Base-by-base conservation (phyloP, 2,113 vertebrate genomes). In the Etia nguti region DNA sequence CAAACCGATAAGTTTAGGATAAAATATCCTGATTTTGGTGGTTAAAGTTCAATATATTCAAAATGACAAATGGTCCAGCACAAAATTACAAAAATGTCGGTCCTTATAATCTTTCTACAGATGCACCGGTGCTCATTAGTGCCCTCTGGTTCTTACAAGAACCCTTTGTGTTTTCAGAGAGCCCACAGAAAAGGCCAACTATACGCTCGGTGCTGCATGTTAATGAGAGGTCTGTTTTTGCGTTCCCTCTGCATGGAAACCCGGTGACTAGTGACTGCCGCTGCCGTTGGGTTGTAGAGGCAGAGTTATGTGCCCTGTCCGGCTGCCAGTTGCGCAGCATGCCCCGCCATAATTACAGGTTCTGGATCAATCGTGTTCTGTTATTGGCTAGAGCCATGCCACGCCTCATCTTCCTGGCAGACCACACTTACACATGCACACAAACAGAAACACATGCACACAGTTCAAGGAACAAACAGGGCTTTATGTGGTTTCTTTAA, bases 281-380 rank as follows among this genome's bases (percentile, higher is more conserved):
- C 68, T 68, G 18, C 83, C 56, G 2, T 26, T 13, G 79, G 62
- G 18, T 68, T 81, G 92, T 22, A 84, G 15, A 83, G 62, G 68
- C 83, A 26, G 80, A 81, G 73, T 79, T 88, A 60, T 93, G 68
- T 73, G 12, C 77, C 80, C 80, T 3, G 62, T 86, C 52, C 2
- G 13, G 79, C 56, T 93, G 86, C 90, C 93, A 89, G 81, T 60
- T 91, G 83, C 90, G 83, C 93, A 88, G 80, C 86, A 89, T 86
- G 89, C 87, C 22, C 18, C 48, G 79, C 87, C 83, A 87, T 91
- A 91, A 95, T 95, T 92, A 92, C 88, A 73, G 65, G 68, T 77
- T 88, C 57, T 46, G 84, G 65, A 36, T 90, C 87, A 54, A 55
- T 85, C 9, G 3, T 6, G 16, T 36, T n/a, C 77, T 50, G 55